Percentiles rank a stretch among this genome's conserved stretches.
These are phyloP conservation scores for Eidolon dupreanum DNA, from an alignment of 2,797 vertebrate species.

Conservation along the genomic window DNA sequence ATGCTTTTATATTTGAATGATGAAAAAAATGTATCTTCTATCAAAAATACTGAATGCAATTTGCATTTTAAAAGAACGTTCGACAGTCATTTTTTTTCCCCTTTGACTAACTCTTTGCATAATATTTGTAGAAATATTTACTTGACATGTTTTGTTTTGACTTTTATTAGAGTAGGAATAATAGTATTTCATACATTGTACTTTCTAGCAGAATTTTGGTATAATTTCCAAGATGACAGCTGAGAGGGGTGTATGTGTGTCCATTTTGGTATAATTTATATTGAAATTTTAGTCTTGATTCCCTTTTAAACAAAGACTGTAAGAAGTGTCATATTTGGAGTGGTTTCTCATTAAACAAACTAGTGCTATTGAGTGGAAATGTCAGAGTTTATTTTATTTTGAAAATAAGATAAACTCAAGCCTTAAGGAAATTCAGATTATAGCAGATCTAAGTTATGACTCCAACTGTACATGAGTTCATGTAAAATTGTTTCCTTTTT, in stretches of 20 bases:
- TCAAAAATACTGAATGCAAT: not conserved
- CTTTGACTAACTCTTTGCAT: not conserved
- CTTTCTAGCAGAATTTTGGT: not conserved
- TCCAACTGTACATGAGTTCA: not conserved
- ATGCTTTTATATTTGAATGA: not conserved
- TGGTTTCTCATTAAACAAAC: slow-evolving; percentile 4
- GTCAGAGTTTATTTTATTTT: not conserved
- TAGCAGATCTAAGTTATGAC: not conserved
- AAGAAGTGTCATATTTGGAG: not conserved
- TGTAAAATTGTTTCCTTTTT: not conserved
- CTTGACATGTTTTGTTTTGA: slow-evolving; percentile 6
- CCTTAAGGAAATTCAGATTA: not conserved
- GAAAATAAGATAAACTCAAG: slow-evolving; percentile 14
- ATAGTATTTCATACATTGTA: not conserved
- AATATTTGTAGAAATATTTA: not conserved
- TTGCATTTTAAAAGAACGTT: not conserved
- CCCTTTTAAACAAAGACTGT: not conserved
- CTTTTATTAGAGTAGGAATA: not conserved
- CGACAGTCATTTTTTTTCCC: not conserved
- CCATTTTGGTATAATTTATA: not conserved
- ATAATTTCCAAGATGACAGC: not conserved
- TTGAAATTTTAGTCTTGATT: not conserved
- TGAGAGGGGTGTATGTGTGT: not conserved
- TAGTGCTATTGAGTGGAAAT: not conserved
- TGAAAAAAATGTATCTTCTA: not conserved